Conservation (phyloP, 1,140 invertebrate genomes). For the Euwallacea fornicatus region DNA sequence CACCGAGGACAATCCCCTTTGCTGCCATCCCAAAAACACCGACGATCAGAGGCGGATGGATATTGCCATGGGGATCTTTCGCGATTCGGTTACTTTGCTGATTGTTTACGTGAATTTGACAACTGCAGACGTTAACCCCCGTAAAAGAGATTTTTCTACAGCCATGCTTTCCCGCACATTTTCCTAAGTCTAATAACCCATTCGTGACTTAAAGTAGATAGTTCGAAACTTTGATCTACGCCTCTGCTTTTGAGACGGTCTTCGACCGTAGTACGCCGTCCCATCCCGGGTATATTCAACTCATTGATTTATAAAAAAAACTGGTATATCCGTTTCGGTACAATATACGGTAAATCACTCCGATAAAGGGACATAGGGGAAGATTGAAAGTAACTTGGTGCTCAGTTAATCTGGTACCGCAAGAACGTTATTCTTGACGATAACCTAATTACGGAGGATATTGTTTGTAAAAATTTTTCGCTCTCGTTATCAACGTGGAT, state of each 20-base stretch:
- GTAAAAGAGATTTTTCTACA: too few relatives aligned
- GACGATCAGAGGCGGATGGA: slow-evolving; percentile 13
- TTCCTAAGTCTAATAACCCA: too few relatives aligned
- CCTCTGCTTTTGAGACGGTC: slow-evolving; percentile 2
- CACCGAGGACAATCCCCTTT: slow-evolving; percentile 31
- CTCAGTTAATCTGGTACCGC: too few relatives aligned
- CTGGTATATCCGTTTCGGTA: slow-evolving; percentile 13
- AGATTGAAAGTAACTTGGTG: too few relatives aligned
- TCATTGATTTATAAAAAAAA: slow-evolving; percentile 10
- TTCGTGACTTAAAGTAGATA: too few relatives aligned
- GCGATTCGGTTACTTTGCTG: too few relatives aligned
- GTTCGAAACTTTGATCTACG: background rate
- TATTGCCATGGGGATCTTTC: too few relatives aligned
- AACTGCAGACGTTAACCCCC: too few relatives aligned
- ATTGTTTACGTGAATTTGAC: too few relatives aligned
- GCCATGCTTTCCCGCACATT: too few relatives aligned
- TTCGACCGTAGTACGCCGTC: slow-evolving; percentile 13
- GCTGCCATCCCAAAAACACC: slow-evolving; percentile 20
- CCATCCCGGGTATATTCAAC: slow-evolving; percentile 17
- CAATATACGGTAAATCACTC: slow-evolving; percentile 18
- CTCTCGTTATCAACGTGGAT: background rate
- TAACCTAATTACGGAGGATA: background rate
- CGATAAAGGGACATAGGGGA: background rate
- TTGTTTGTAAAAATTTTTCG: background rate
- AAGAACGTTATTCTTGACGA: too few relatives aligned